Conservation (phyloP, 2,113 vertebrate species). For the Gadus macrocephalus region DNA sequence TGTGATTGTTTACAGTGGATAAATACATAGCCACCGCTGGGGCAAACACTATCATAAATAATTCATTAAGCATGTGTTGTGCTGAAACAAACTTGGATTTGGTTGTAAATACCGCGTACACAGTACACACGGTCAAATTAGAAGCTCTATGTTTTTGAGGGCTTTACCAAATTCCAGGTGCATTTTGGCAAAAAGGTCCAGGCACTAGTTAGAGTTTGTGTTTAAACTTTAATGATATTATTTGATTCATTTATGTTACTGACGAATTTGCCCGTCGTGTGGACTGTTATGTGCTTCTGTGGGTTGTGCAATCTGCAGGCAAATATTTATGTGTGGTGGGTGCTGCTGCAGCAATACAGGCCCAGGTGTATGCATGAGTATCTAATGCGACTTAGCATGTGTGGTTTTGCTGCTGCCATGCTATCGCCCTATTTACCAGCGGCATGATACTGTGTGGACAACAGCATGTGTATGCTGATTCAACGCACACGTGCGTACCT, state of each 20-base stretch:
- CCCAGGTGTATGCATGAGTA: neutral
- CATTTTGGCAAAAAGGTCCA: too few species aligned
- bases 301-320: neutral
- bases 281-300: neutral
- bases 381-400: neutral
- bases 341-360: neutral
- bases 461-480: slow-evolving; percentile 58
- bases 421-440: slow-evolving; percentile 46
- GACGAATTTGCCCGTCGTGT: neutral
- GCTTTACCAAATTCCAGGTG: too few species aligned
- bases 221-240: too few species aligned
- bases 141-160: too few species aligned
- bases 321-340: neutral
- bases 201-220: too few species aligned
- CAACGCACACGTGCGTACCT: slow-evolving; percentile 48
- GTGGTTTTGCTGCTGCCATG: slow-evolving; percentile 14
- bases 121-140: too few species aligned
- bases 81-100: neutral
- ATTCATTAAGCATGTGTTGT: neutral
- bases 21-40: neutral
- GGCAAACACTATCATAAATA: neutral
- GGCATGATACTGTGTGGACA: slow-evolving; percentile 21
- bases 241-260: too few species aligned
- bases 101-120: neutral
- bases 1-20: neutral